Percentiles rank a stretch among this genome's conserved stretches.
Evolutionary conservation across 2,113 vertebrate genomes (phyloP).

Genomic region (Cisticola juncidis): DNA sequence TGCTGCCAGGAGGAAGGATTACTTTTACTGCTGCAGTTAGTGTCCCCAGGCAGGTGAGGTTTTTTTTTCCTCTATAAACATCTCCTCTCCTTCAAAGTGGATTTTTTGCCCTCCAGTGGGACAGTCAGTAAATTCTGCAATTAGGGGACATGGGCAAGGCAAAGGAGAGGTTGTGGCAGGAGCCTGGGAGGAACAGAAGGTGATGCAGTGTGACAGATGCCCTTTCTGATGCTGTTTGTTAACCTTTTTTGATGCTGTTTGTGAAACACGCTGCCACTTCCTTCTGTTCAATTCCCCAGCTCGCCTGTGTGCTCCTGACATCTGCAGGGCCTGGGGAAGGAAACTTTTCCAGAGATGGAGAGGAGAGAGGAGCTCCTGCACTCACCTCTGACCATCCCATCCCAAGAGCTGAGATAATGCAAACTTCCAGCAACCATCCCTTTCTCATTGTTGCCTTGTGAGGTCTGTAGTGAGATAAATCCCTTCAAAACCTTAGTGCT

Average conservation of each 20-base stretch:
- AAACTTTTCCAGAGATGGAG: not conserved
- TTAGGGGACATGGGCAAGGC: slow-evolving; percentile 27
- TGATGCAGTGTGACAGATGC: slow-evolving; percentile 61
- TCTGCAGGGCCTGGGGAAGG: not conserved
- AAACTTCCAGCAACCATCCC: not conserved
- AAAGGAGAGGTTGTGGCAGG: slow-evolving; percentile 33
- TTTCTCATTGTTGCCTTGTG: not conserved
- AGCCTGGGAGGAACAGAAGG: slow-evolving; percentile 60
- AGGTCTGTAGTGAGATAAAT: not conserved
- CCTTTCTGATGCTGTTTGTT: slow-evolving; percentile 68
- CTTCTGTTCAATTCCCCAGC: slow-evolving; percentile 19
- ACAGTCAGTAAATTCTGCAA: slow-evolving; percentile 19
- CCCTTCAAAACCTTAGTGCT: not conserved
- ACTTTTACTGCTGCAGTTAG: not conserved
- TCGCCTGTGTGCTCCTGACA: not conserved
- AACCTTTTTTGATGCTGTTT: slow-evolving; percentile 65
- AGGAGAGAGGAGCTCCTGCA: not conserved
- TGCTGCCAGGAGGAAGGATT: not conserved
- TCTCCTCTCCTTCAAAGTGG: not conserved
- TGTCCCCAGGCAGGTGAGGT: not conserved
- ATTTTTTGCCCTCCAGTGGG: slow-evolving; percentile 24
- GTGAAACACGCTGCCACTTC: slow-evolving; percentile 42
- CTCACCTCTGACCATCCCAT: not conserved
- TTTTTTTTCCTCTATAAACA: not conserved
- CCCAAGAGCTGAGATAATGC: not conserved